Conservation (phyloP, 2,113 vertebrate species). For the Uria lomvia region DNA sequence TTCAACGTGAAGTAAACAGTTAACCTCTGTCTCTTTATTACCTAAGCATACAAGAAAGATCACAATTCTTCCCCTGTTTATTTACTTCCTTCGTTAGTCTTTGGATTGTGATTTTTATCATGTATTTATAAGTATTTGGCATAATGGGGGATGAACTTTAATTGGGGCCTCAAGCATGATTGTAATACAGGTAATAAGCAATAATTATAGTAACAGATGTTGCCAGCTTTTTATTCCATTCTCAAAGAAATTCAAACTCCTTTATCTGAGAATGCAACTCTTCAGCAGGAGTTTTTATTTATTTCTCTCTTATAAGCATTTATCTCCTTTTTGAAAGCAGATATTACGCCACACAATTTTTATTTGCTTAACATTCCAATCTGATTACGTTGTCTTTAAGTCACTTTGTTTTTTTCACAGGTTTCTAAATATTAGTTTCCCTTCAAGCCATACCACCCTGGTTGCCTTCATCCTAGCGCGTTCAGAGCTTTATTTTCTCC, state of each 20-base stretch:
- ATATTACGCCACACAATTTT: background rate
- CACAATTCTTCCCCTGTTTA: background rate
- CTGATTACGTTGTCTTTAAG: background rate
- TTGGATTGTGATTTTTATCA: background rate
- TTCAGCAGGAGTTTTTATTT: background rate
- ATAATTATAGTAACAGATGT: slow-evolving; percentile 4
- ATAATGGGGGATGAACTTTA: background rate
- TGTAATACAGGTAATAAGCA: background rate
- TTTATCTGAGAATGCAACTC: background rate
- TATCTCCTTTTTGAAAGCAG: background rate
- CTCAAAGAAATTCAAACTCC: background rate
- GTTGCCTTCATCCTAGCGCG: background rate
- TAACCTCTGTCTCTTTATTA: background rate
- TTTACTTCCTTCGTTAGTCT: background rate
- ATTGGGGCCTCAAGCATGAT: background rate
- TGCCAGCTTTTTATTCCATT: background rate
- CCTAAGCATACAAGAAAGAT: background rate
- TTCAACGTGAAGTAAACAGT: background rate
- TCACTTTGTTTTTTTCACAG: background rate
- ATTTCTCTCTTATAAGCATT: background rate
- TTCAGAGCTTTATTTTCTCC: background rate
- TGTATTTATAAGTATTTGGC: background rate
- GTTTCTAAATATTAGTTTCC: background rate
- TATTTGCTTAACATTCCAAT: background rate
- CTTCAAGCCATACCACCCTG: background rate